These are phyloP conservation scores for Formica exsecta DNA, from an alignment of 1,140 invertebrate genomes.

Conservation along the genomic window DNA sequence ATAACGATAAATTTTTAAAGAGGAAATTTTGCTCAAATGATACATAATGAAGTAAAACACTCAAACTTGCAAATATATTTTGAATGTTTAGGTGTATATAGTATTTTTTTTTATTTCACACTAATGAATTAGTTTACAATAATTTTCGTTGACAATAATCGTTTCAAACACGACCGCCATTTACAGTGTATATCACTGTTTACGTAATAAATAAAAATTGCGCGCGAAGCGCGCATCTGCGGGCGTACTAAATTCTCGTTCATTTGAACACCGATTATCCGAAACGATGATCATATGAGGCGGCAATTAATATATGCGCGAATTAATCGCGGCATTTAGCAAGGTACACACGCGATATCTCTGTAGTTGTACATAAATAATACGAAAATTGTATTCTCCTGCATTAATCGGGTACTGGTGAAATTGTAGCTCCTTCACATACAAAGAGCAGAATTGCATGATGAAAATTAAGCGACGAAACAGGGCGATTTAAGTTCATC, in stretches of 20 bases:
- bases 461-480: conserved; percentile 49
- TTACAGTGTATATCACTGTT: conserved; percentile 38
- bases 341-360: conserved; percentile 38
- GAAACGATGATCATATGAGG: conserved; percentile 59
- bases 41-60: too few species aligned
- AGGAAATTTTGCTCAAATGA: not conserved
- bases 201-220: conserved; percentile 59
- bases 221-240: conserved; percentile 24
- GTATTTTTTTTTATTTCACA: not conserved
- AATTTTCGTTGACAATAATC: conserved; percentile 23
- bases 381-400: conserved; percentile 45
- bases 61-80: too few species aligned
- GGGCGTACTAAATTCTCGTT: conserved; percentile 57
- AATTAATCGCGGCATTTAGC: conserved; percentile 63
- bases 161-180: not conserved
- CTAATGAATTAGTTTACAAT: not conserved
- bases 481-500: conserved; percentile 23
- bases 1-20: not conserved
- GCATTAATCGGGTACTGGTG: not conserved
- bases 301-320: conserved; percentile 63
- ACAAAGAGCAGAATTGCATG: not conserved
- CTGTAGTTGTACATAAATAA: conserved; percentile 53
- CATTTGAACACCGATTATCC: conserved; percentile 62
- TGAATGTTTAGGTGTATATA: too few species aligned
- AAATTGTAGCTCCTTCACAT: conserved; percentile 6